phyloP scores from a whole-genome alignment of 2,888 invertebrate genomes.

The Cabera pusaria region DNA sequence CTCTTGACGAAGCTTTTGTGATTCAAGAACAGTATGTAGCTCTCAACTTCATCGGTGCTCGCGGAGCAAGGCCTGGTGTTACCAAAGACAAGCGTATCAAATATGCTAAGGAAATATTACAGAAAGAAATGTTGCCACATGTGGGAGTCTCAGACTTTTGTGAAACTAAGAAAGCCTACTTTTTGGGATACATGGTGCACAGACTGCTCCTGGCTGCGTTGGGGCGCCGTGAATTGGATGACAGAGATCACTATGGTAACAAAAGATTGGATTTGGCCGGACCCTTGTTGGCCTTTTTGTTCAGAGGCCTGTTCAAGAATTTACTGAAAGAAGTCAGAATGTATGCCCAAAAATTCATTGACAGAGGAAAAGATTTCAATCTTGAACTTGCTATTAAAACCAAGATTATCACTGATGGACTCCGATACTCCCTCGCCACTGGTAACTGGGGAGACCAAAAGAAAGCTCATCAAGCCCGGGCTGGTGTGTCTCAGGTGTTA shows the following conservation, averaged over 20 bases:
- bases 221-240: conserved; percentile 98
- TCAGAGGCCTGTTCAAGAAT: conserved; percentile 97
- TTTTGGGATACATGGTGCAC: conserved; percentile 99
- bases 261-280: conserved; percentile 99
- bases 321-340: conserved; percentile 98
- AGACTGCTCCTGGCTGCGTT: conserved; percentile 96
- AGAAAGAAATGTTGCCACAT: conserved; percentile 99
- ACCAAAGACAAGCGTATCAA: conserved; percentile 99
- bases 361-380: conserved; percentile 99
- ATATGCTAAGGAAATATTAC: conserved; percentile 99
- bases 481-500: conserved; percentile 98
- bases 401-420: conserved; percentile 98
- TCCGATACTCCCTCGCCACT: conserved; percentile 98
- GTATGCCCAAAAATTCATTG: conserved; percentile 99
- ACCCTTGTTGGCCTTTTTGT: conserved; percentile 97
- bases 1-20: conserved; percentile 99
- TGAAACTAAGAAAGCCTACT: conserved; percentile 99
- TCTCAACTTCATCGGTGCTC: conserved; percentile 98
- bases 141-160: conserved; percentile 99
- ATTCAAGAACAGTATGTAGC: conserved; percentile 99
- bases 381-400: conserved; percentile 98
- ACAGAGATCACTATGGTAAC: conserved; percentile 99
- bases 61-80: conserved; percentile 98
- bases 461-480: conserved; percentile 99
- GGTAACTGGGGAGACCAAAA: conserved; percentile 99